A percentile compares a stretch with the other conserved stretches of the same genome.
phyloP scores from a whole-genome alignment of 1,140 invertebrate species.

The Idris sp. region DNA sequence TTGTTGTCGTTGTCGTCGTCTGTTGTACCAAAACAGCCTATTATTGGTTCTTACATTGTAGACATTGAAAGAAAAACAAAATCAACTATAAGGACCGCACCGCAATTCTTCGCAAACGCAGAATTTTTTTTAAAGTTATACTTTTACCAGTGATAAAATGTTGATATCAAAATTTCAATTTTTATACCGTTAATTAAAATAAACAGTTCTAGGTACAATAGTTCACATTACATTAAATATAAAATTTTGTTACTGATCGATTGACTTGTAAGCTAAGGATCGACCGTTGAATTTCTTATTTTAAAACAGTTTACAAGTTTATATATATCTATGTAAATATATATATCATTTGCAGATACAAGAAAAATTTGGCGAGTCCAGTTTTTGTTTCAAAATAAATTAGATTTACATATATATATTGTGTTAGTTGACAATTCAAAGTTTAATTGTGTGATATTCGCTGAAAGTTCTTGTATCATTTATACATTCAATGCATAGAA shows the following conservation, averaged over 20 bases:
- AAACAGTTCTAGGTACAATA: too few species aligned
- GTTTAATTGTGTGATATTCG: conserved; percentile 19
- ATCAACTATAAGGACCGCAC: conserved; percentile 18
- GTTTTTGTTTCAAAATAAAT: conserved; percentile 6
- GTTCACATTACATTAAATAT: too few species aligned
- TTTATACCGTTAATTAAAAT: too few species aligned
- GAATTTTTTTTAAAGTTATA: conserved; percentile 11
- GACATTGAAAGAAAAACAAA: not conserved
- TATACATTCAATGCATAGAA: conserved; percentile 22
- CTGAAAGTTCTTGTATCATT: conserved; percentile 20
- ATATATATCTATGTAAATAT: conserved; percentile 5
- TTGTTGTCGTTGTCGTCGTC: conserved; percentile 49
- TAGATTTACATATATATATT: not conserved
- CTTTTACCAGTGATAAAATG: conserved; percentile 5
- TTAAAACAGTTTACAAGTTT: conserved; percentile 4
- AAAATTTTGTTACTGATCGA: not conserved
- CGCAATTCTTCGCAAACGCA: conserved; percentile 43
- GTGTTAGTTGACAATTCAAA: conserved; percentile 28
- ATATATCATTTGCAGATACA: conserved; percentile 17
- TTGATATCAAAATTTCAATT: not conserved
- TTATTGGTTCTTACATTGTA: conserved; percentile 15
- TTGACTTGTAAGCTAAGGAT: conserved; percentile 19
- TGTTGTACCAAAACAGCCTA: conserved; percentile 16
- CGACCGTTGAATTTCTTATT: conserved; percentile 15
- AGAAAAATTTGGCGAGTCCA: conserved; percentile 7